Evolutionary conservation across 2,888 invertebrate genomes (phyloP).

Genomic region (Lycia hirtaria): DNA sequence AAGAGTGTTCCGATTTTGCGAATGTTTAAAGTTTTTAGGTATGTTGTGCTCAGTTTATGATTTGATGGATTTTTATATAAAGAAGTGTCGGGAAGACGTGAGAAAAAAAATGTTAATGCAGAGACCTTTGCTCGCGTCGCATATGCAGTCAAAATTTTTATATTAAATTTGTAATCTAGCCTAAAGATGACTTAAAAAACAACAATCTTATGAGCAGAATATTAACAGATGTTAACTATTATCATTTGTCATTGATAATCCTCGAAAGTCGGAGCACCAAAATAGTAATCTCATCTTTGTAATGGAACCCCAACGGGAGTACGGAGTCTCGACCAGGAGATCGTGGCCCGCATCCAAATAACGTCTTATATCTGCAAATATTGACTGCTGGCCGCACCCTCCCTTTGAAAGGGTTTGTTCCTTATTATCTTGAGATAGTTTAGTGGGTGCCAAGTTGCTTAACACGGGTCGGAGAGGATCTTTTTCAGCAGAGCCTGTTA

Average conservation of each 20-base stretch:
- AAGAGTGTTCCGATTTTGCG: no score
- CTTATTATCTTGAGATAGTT: slow-evolving; percentile 77
- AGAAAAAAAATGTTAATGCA: no score
- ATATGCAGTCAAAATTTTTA: no score
- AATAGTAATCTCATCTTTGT: neutral
- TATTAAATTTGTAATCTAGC: no score
- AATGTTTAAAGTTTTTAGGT: no score
- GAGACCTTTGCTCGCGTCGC: no score
- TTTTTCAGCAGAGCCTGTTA: slow-evolving; percentile 54
- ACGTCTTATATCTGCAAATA: slow-evolving; percentile 84
- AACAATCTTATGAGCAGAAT: no score
- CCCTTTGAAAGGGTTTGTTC: slow-evolving; percentile 75
- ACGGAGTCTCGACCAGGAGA: slow-evolving; percentile 67
- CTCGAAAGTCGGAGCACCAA: no score
- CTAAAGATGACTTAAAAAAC: no score
- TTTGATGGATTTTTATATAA: no score
- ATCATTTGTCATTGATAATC: neutral
- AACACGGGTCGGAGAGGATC: slow-evolving; percentile 56
- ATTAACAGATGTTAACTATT: neutral
- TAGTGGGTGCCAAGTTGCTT: slow-evolving; percentile 70
- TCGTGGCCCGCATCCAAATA: slow-evolving; percentile 84
- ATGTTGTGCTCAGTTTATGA: no score
- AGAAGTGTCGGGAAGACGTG: no score
- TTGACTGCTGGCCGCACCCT: slow-evolving; percentile 79
- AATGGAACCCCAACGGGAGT: slow-evolving; percentile 53